Evolutionary conservation across 2,888 invertebrate genomes (phyloP), one percentile per base, ranked within the genome.

Genomic region (Heliconius ismenius): DNA sequence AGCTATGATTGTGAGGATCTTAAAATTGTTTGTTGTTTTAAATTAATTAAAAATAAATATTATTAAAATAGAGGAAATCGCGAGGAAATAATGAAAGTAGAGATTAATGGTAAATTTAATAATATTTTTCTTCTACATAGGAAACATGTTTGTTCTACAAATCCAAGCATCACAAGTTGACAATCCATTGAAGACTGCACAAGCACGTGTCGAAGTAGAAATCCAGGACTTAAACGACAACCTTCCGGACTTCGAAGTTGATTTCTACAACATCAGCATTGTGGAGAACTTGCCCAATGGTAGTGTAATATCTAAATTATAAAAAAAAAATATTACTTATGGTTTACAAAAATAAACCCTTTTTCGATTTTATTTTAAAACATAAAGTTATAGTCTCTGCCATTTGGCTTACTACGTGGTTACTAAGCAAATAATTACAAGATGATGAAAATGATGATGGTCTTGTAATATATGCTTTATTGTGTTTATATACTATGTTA

Each of bases 201-300:
- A 96, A 9, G 97, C 98, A 0, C 92, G 96, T 74, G 95, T 97
- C 0, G 97, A 97, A 87, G 91, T 98, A 0, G 95, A 97, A 88
- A 91, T 97, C 4, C 85, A 96, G 60, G 97, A 98, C 84, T 89
- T 97, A 15, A 97, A 98, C 84, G 98, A 98, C 86, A 98, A 98
- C 88, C 91, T 97, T 32, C 98, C 98, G 0, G 97, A 97, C 83
- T 98, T 98, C 82, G 98, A 98, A 86, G 97, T 97, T 0, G 98
- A 98, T 84, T 96, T 97, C 84, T 98, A 98, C 86, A 98, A 98
- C 83, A 98, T 98, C 81, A 98, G 98, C 82, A 98, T 98, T 80
- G 98, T 98, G 65, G 98, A 98, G 87, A 98, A 98, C 88, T 92
- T 98, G 43, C 98, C 98, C 0, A 97, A 97, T 83, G 98, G 98